These are phyloP conservation scores for Abrostola triplasia DNA, from an alignment of 2,888 invertebrate genomes.

Conservation along the genomic window DNA sequence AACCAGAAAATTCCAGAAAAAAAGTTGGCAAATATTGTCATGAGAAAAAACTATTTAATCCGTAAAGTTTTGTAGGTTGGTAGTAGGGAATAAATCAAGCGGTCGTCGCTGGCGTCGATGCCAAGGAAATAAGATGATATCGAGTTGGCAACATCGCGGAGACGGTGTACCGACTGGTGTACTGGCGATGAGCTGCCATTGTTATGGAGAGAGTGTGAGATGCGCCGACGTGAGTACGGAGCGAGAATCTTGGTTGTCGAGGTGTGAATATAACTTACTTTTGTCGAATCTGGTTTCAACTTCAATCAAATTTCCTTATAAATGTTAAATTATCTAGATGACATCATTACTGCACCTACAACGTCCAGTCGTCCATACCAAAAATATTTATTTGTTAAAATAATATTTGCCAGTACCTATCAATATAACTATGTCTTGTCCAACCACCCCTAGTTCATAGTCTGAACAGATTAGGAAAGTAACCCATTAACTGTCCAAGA, in stretches of 20 bases:
- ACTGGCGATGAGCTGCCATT: constrained; percentile 51
- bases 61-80: constrained; percentile 86
- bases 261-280: not conserved
- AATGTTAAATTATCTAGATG: too few species aligned
- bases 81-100: constrained; percentile 79
- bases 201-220: constrained; percentile 55
- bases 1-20: constrained; percentile 55
- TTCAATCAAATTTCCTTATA: too few species aligned
- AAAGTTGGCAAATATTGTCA: constrained; percentile 68
- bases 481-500: not conserved
- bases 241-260: constrained; percentile 17
- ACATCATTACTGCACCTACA: too few species aligned
- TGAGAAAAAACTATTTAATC: constrained; percentile 85
- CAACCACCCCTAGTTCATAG: too few species aligned
- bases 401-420: too few species aligned
- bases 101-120: constrained; percentile 81
- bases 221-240: constrained; percentile 29
- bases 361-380: too few species aligned
- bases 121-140: constrained; percentile 87
- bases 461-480: not conserved
- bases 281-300: too few species aligned
- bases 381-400: too few species aligned
- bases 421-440: too few species aligned
- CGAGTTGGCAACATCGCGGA: constrained; percentile 82
- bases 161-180: constrained; percentile 51